Base-by-base conservation (phyloP, 2,797 vertebrate species). In the Sebastes elongatus region DNA sequence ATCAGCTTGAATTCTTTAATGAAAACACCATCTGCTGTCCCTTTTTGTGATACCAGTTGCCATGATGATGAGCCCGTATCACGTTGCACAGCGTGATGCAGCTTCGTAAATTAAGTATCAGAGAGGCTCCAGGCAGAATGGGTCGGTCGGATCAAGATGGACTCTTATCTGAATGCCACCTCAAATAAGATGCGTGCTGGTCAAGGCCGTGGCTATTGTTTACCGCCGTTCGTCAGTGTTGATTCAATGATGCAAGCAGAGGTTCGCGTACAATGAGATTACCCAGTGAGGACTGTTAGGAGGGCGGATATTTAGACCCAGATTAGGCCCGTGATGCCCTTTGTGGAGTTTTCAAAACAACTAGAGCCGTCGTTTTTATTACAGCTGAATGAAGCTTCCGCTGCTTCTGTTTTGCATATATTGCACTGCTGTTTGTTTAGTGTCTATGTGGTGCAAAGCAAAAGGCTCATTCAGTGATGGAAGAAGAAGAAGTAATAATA, bases 21-120 rank as follows among this genome's bases (percentile, higher is more conserved):
- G 91, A 95, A 95, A 95, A 94, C 93, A 95, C 90, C 95, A 95
- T 94, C 94, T 96, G 94, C 80, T 76, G 74, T 70, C 73, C 83
- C 79, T 46, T 71, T 80, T 67, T 77, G 49, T 75, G 72, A 78
- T 23, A 49, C 78, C 69, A 38, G 89, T 93, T 90, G 85, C 90
- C 86, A 89, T 89, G 91, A 85, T 73, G 87, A 88, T 42, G 59
- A 74, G 81, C 70, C 81, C 63, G 79, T 84, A 91, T 94, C 93
- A 83, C 64, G 69, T 91, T 77, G 82, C 90, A 78, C 20, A 2
- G 74, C 70, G 77, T 72, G 80, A 83, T 91, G 82, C 60, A 61
- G 85, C 65, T 65, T 82, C 8, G 67, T 66, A 85, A 83, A 89
- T 87, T 57, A 90, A 88, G 75, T 84, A 90, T 87, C 53, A 91